These are phyloP conservation scores for Hippocampus zosterae DNA, from an alignment of 2,113 vertebrate genomes.

Conservation along the genomic window DNA sequence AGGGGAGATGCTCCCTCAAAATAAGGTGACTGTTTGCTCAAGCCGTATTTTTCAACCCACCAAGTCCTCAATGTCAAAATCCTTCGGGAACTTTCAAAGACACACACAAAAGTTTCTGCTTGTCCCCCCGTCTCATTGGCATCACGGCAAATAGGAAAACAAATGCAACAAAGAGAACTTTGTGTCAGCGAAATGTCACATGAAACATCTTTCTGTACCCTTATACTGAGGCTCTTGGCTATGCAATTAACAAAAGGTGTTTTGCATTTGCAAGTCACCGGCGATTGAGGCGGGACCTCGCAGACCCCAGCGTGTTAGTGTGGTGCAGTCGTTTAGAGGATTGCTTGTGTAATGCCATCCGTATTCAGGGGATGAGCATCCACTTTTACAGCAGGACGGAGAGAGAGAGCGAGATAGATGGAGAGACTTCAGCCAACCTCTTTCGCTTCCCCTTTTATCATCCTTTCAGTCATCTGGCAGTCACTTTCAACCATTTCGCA, in stretches of 20 bases:
- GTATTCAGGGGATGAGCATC: constrained; percentile 68
- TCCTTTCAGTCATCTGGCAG: constrained; percentile 30
- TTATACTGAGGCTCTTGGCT: constrained; percentile 19
- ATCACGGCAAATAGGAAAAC: constrained; percentile 43
- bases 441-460: constrained; percentile 36
- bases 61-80: constrained; percentile 25
- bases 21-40: constrained; percentile 41
- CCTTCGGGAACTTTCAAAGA: constrained; percentile 30
- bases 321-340: constrained; percentile 59
- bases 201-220: constrained; percentile 31
- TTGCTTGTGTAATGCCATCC: constrained; percentile 65
- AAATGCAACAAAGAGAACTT: constrained; percentile 34
- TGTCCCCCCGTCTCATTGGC: constrained; percentile 29
- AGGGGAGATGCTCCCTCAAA: constrained; percentile 10
- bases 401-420: constrained; percentile 24
- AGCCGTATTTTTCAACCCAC: constrained; percentile 48
- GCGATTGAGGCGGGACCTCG: constrained; percentile 40
- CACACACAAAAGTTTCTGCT: constrained; percentile 17
- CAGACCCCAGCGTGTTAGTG: constrained; percentile 58
- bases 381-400: constrained; percentile 54
- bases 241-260: constrained; percentile 46
- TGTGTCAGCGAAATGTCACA: constrained; percentile 21
- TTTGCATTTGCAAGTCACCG: constrained; percentile 38
- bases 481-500: constrained; percentile 47
- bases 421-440: constrained; percentile 48